These are phyloP conservation scores for Margaritifera margaritifera DNA, from an alignment of 2,888 invertebrate genomes.

Conservation along the genomic window DNA sequence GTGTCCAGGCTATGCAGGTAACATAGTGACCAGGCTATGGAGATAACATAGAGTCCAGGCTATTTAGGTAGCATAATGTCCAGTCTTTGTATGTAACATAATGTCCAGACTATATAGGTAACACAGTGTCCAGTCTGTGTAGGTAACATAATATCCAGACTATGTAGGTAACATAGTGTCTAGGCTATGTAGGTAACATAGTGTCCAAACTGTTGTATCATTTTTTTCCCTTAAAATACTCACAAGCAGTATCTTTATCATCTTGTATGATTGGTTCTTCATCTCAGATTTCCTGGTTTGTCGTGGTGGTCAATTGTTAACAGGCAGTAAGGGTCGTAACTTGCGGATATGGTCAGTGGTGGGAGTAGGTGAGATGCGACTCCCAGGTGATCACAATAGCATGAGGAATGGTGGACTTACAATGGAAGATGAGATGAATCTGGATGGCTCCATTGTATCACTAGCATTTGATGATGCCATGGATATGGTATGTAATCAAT, in stretches of 20 bases:
- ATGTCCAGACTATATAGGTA: no score
- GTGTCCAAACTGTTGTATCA: neutral
- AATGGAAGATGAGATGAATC: conserved; percentile 71
- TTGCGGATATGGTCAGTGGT: conserved; percentile 67
- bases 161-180: no score
- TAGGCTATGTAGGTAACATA: neutral
- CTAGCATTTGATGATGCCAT: conserved; percentile 70
- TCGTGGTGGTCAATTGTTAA: conserved; percentile 59
- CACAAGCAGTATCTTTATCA: no score
- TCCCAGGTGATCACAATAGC: conserved; percentile 45
- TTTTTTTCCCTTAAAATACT: no score
- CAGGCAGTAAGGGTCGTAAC: conserved; percentile 60
- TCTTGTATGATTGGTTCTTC: neutral
- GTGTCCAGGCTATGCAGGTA: no score
- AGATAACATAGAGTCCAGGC: no score
- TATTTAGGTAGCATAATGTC: no score
- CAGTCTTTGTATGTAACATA: no score
- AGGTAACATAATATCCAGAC: no score
- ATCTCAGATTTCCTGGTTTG: conserved; percentile 54
- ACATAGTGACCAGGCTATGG: no score
- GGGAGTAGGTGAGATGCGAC: conserved; percentile 59
- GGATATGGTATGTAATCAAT: conserved; percentile 63
- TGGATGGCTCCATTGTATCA: conserved; percentile 66
- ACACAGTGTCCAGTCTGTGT: no score
- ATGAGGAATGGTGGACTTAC: conserved; percentile 57